A percentile compares a stretch with the other conserved stretches of the same genome.
Evolutionary conservation across 2,888 invertebrate species (phyloP).

Genomic region (Hololepta plana): DNA sequence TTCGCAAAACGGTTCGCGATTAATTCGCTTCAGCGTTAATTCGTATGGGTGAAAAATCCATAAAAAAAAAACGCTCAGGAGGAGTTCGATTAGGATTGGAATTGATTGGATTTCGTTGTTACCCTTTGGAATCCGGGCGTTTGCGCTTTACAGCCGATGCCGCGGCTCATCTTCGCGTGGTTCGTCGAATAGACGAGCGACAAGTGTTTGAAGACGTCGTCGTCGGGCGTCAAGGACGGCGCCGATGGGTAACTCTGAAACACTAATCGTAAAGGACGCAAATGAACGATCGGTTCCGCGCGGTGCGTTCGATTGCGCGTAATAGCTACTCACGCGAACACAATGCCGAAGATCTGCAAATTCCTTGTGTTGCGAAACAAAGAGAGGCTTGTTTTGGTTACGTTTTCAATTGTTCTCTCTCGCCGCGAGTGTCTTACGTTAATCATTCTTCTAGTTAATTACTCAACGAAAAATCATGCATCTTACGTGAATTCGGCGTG

Average conservation of each 20-base stretch:
- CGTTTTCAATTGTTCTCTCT: background rate
- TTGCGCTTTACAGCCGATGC: slow-evolving; percentile 63
- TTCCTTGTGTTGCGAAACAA: slow-evolving; percentile 35
- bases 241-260: slow-evolving; percentile 71
- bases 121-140: slow-evolving; percentile 51
- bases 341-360: slow-evolving; percentile 54
- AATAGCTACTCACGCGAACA: slow-evolving; percentile 43
- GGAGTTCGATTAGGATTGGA: background rate
- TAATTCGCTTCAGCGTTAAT: no score
- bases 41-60: slow-evolving; percentile 1
- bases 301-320: no score
- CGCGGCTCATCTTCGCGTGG: slow-evolving; percentile 77
- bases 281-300: no score
- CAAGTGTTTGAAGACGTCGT: slow-evolving; percentile 79
- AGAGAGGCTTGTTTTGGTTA: background rate
- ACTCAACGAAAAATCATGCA: slow-evolving; percentile 1
- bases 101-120: slow-evolving; percentile 6
- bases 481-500: slow-evolving; percentile 83
- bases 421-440: background rate
- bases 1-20: background rate
- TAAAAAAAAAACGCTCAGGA: background rate
- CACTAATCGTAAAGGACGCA: no score
- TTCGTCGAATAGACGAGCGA: slow-evolving; percentile 71
- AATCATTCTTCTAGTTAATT: background rate
- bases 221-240: slow-evolving; percentile 75